A percentile compares a stretch with the other conserved stretches of the same genome.
Evolutionary conservation across 2,113 vertebrate genomes (phyloP).

Genomic region (Tetrax tetrax): DNA sequence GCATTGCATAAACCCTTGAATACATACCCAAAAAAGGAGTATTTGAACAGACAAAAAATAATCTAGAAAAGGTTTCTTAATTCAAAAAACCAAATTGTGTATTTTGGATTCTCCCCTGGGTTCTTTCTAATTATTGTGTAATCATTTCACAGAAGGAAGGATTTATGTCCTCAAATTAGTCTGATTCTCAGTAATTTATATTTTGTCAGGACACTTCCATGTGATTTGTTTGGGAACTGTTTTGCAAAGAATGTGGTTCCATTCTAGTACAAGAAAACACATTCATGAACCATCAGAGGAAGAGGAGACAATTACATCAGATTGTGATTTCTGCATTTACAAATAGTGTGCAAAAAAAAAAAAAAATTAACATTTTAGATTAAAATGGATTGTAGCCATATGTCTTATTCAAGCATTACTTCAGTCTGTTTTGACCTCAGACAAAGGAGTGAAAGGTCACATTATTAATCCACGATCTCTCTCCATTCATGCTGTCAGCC

Average conservation of each 20-base stretch:
- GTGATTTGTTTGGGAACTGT: not conserved
- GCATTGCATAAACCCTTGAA: not conserved
- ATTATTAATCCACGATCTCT: conserved; percentile 38
- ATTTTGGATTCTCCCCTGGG: not conserved
- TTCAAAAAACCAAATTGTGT: not conserved
- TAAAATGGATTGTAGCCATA: not conserved
- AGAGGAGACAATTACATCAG: not conserved
- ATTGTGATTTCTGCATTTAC: not conserved
- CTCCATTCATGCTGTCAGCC: not conserved
- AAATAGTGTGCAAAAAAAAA: not conserved
- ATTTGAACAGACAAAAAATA: not conserved
- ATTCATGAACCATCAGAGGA: not conserved
- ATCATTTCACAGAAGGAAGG: not conserved
- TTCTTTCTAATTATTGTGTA: conserved; percentile 21
- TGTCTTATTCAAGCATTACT: not conserved
- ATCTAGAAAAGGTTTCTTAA: not conserved
- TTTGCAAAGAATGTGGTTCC: not conserved
- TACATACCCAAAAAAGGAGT: not conserved
- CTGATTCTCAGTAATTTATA: not conserved
- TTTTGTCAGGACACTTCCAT: not conserved
- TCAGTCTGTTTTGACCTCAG: conserved; percentile 35
- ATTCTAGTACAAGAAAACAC: not conserved
- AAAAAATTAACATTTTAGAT: conserved; percentile 28
- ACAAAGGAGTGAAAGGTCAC: conserved; percentile 41
- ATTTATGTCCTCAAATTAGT: not conserved